A percentile compares a stretch with the other conserved stretches of the same genome.
Evolutionary conservation across 2,113 vertebrate species (phyloP).

Genomic region (Ciconia boyciana): DNA sequence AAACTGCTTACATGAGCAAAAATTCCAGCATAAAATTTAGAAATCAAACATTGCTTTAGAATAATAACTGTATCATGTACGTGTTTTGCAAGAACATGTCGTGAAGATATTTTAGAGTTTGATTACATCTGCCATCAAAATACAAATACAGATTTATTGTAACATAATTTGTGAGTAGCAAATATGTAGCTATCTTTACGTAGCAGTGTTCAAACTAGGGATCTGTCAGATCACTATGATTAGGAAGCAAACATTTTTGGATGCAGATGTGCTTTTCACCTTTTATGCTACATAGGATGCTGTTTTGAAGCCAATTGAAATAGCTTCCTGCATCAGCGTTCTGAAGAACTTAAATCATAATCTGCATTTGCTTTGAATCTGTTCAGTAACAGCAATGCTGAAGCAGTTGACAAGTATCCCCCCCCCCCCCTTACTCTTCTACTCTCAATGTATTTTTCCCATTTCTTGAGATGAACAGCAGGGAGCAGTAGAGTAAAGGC

Average conservation of each 20-base stretch:
- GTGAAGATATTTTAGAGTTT: not conserved
- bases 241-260: not conserved
- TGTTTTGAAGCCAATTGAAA: not conserved
- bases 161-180: not conserved
- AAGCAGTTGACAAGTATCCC: not conserved
- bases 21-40: not conserved
- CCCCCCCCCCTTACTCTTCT: not conserved
- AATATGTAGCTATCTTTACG: not conserved
- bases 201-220: not conserved
- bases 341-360: not conserved
- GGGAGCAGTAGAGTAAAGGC: slow-evolving; percentile 49
- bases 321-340: not conserved
- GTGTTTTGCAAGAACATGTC: not conserved
- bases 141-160: not conserved
- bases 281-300: not conserved
- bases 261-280: not conserved
- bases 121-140: not conserved
- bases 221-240: not conserved
- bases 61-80: not conserved
- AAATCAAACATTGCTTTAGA: not conserved
- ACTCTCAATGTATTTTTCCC: not conserved
- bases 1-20: not conserved
- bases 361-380: not conserved
- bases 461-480: slow-evolving; percentile 49
- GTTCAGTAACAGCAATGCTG: not conserved